Evolutionary conservation across 1,140 invertebrate species (phyloP), one percentile per base, ranked within the genome.

Genomic region (Drosophila nasuta): DNA sequence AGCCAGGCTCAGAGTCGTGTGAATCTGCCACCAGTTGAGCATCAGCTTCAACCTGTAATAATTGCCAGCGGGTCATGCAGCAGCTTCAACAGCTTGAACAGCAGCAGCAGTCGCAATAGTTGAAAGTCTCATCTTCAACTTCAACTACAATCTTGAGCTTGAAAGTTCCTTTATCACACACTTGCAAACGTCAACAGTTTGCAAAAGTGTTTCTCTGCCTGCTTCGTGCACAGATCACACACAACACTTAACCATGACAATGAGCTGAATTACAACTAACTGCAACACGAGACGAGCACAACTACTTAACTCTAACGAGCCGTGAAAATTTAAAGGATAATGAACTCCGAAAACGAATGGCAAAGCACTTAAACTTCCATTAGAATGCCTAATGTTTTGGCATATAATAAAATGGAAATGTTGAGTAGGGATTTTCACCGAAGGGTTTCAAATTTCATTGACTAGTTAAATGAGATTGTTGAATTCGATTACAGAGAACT

Each of bases 61-160:
- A 88, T 88, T 86, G 83, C 83, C 83, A 79, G 65, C 82, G 76
- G 83, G 82, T 87, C 80, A 88, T 66, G 79, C 66, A 60, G 79
- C 66, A 60, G 54, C 59, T 38, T 38, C 71, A 64, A 13, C 71
- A 35, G 4, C 66, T 46, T 20, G 56, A 67, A 20, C 58, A 60
- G 20, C 67, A 30, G 7, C 49, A 54, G 60, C 65, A 59, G 48
- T 8, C 52, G 33, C 69, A 66, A 57, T 35, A 57, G 35, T 35
- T 59, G 62, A 59, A 73, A 72, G 54, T 52, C 33, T 56, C 41
- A 63, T 13, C 69, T 51, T 62, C 15, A 49, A 54, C 52, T 67
- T 45, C n/a, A 60, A n/a, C 41, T n/a, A 43, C 35, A 52, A 57
- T 17, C 38, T 41, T 56, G 3, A 62, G 59, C 30, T 49, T 38